These are phyloP conservation scores for Chrysopilus asiliformis DNA, from an alignment of 2,888 invertebrate genomes.

Conservation along the genomic window DNA sequence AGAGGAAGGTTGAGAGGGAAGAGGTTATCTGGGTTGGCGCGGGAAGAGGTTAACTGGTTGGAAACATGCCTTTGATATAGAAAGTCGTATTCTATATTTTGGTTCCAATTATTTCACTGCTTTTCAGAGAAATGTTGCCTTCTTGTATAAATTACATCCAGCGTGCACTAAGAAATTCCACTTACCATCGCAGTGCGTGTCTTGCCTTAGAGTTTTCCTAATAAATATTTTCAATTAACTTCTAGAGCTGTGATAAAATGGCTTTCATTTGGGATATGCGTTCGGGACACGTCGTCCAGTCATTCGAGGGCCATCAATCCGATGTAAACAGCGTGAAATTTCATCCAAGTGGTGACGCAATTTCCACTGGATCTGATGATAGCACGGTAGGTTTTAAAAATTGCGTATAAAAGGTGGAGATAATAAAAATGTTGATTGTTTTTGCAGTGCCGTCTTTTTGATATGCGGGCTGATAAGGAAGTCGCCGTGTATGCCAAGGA, in stretches of 20 bases:
- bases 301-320: conserved; percentile 96
- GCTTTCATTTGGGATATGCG: conserved; percentile 99
- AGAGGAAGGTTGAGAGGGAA: too few relatives aligned
- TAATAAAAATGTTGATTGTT: background rate
- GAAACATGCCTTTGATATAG: too few relatives aligned
- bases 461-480: conserved; percentile 94
- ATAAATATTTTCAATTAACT: too few relatives aligned
- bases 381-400: conserved; percentile 51
- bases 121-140: too few relatives aligned
- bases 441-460: conserved; percentile 81
- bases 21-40: too few relatives aligned
- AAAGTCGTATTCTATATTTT: too few relatives aligned
- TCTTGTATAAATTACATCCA: too few relatives aligned
- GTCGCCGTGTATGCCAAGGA: conserved; percentile 92
- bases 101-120: too few relatives aligned
- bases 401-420: background rate
- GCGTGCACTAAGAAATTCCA: too few relatives aligned
- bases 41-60: too few relatives aligned
- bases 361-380: conserved; percentile 98
- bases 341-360: conserved; percentile 97
- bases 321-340: conserved; percentile 97
- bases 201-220: background rate
- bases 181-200: too few relatives aligned
- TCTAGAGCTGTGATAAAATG: conserved; percentile 94
- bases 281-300: conserved; percentile 93